Base-by-base conservation (phyloP, 2,797 vertebrate genomes). In the Parauchenoglanis punctatus region DNA sequence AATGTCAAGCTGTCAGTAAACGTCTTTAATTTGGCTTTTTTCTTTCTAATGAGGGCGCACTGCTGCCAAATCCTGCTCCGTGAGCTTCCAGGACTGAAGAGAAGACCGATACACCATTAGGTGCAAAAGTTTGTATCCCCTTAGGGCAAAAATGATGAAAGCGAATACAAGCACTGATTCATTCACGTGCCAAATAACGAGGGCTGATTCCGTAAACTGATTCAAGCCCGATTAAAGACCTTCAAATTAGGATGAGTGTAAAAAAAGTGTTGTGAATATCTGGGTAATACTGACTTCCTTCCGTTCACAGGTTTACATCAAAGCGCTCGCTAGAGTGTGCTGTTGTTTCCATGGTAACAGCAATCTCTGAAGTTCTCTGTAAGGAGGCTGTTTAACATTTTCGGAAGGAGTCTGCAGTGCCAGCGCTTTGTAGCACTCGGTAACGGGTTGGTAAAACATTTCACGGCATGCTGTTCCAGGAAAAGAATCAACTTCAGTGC, bases 1-100 rank as follows among this genome's bases (percentile, higher is more conserved):
- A 87, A 81, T 86, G 59, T 8, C 40, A 89, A 68, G 65, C 54
- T 81, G 56, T 81, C 78, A 81, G 56, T 81, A 81, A 81, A 81
- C 78, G 61, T 40, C 56, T 56, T 76, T 77, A 54, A 77, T 20
- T 77, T 15, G 6, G 6, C 3, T n/a, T 77, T 75, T 54, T 31
- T 10, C n/a, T n/a, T 28, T 11, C 1, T 77, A 77, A 56, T 31
- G 28, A 31, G n/a, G n/a, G 1, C n/a, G 15, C n/a, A 7, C 2
- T 18, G 15, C 46, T 31, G 73, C 13, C 13, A 6, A 54, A 17
- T 54, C 28, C 75, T 28, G 13, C 13, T 54, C 49, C 75, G 54
- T 54, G 75, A 18, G 75, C 15, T 18, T 49, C 11, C 35, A 20
- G 17, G 35, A 17, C 28, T 17, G 31, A 70, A 70, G 31, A 15